Evolutionary conservation across 2,113 vertebrate species (phyloP).

Genomic region (Toxotes chatareus): DNA sequence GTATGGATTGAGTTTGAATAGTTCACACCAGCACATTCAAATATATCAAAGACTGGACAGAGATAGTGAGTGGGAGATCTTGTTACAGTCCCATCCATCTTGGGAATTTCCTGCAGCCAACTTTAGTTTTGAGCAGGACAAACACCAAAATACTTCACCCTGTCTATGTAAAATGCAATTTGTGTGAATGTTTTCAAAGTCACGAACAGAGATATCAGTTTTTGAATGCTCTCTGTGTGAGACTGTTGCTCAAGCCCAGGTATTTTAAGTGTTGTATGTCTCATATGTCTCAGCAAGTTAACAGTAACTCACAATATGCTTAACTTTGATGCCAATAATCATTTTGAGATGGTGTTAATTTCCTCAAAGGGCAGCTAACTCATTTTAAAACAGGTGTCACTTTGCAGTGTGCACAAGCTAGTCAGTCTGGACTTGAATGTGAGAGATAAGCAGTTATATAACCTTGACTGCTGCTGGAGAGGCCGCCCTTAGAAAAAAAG

Average conservation of each 20-base stretch:
- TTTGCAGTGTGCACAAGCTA: conserved; percentile 12
- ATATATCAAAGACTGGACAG: neutral
- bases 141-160: conserved; percentile 21
- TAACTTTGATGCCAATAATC: neutral
- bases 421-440: conserved; percentile 34
- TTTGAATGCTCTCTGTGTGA: neutral
- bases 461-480: conserved; percentile 38
- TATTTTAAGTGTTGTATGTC: neutral
- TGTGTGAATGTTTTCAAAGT: neutral
- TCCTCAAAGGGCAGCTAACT: conserved; percentile 35
- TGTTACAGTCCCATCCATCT: conserved; percentile 47
- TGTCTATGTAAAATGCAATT: conserved; percentile 3
- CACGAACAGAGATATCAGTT: neutral
- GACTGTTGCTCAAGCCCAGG: neutral
- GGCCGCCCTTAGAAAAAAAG: neutral
- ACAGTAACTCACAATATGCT: conserved; percentile 12
- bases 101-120: conserved; percentile 58
- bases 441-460: conserved; percentile 71
- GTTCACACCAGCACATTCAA: conserved; percentile 8
- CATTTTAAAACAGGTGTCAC: conserved; percentile 52
- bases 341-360: conserved; percentile 34
- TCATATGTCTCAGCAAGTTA: neutral
- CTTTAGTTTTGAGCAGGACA: conserved; percentile 43
- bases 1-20: neutral
- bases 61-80: conserved; percentile 24